Evolutionary conservation across 2,888 invertebrate genomes (phyloP).

Genomic region (Thysanoteuthis rhombus): DNA sequence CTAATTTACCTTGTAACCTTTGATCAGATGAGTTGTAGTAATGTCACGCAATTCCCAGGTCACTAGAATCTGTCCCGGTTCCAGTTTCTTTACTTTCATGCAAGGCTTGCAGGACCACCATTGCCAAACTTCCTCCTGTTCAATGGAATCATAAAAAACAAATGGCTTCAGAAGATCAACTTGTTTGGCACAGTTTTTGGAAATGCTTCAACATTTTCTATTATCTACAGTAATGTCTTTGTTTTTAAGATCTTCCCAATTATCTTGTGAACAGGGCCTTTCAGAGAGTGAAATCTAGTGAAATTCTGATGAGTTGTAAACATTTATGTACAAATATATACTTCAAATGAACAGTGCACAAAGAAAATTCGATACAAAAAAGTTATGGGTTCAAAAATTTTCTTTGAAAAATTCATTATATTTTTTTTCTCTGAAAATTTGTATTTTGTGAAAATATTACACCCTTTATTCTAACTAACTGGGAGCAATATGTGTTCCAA

Average conservation of each 20-base stretch:
- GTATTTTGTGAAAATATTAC: too few relatives aligned
- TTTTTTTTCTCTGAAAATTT: too few relatives aligned
- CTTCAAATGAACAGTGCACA: not conserved
- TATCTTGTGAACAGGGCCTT: too few relatives aligned
- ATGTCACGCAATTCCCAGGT: conserved; percentile 61
- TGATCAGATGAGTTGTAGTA: conserved; percentile 36
- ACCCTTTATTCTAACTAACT: too few relatives aligned
- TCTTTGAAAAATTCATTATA: too few relatives aligned
- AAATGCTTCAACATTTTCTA: not conserved
- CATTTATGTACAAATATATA: not conserved
- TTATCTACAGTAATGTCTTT: not conserved
- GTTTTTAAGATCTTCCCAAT: not conserved
- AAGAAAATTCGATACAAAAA: too few relatives aligned
- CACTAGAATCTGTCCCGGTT: conserved; percentile 64
- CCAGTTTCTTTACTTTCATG: conserved; percentile 60
- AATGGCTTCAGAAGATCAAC: not conserved
- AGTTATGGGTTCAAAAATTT: too few relatives aligned
- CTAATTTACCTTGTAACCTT: conserved; percentile 37
- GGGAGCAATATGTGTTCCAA: too few relatives aligned
- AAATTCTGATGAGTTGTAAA: not conserved
- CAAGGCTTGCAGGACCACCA: conserved; percentile 64
- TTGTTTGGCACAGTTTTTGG: not conserved
- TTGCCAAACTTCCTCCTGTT: conserved; percentile 44
- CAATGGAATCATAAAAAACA: not conserved
- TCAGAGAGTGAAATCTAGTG: too few relatives aligned